Evolutionary conservation across 2,113 vertebrate species (phyloP).

Genomic region (Synchiropus splendidus): DNA sequence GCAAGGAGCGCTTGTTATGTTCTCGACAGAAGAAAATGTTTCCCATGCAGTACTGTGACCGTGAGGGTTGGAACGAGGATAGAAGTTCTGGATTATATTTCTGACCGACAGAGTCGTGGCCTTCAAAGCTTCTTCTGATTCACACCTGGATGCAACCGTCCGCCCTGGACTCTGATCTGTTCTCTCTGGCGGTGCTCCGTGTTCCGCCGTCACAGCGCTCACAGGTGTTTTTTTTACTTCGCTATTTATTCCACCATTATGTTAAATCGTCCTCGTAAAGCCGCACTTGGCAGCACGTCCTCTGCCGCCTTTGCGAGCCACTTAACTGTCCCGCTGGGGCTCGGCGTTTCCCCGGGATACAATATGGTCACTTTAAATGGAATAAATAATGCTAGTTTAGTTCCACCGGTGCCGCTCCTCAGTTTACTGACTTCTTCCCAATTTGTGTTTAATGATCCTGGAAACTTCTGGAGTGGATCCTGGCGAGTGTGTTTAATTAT

Average conservation of each 20-base stretch:
- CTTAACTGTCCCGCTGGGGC: conserved; percentile 62
- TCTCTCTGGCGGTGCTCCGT: too few species aligned
- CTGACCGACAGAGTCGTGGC: too few species aligned
- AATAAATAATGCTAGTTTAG: conserved; percentile 53
- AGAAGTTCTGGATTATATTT: too few species aligned
- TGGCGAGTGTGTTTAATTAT: too few species aligned
- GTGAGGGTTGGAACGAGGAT: too few species aligned
- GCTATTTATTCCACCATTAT: conserved; percentile 72
- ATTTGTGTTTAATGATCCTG: conserved; percentile 8
- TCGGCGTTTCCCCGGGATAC: conserved; percentile 43
- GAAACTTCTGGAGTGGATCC: conserved; percentile 3
- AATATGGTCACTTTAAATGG: conserved; percentile 50
- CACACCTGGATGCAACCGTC: too few species aligned
- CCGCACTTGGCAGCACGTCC: conserved; percentile 58
- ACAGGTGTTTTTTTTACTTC: conserved; percentile 63
- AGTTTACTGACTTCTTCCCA: too few species aligned
- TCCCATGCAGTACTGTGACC: too few species aligned
- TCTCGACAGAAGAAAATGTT: too few species aligned
- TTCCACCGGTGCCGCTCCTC: background rate
- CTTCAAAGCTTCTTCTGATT: too few species aligned
- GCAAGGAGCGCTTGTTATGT: too few species aligned
- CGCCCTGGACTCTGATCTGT: too few species aligned
- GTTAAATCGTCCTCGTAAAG: conserved; percentile 71
- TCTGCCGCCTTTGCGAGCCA: conserved; percentile 57
- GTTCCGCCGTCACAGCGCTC: conserved; percentile 6